Percentiles rank a stretch among this genome's conserved stretches.
Evolutionary conservation across 2,113 vertebrate species (phyloP).

Genomic region (Paedocypris sp.): DNA sequence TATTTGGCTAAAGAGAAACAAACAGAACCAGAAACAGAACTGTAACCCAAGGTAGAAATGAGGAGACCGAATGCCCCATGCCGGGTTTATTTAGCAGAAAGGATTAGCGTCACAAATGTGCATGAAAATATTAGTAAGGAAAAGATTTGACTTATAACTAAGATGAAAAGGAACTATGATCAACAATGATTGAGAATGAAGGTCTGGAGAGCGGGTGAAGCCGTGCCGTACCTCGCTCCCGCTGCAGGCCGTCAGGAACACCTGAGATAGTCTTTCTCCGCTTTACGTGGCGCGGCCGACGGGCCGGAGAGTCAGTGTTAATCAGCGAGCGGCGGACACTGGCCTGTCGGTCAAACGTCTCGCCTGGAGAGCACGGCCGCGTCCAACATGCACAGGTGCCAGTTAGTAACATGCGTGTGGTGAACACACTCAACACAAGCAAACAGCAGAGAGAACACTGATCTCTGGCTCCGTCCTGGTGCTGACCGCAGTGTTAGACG

Average conservation of each 20-base stretch:
- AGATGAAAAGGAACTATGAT: too few relatives aligned
- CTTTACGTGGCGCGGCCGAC: slow-evolving; percentile 97
- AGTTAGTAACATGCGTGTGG: slow-evolving; percentile 25
- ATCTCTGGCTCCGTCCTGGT: too few relatives aligned
- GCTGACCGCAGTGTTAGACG: too few relatives aligned
- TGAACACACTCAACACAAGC: slow-evolving; percentile 8
- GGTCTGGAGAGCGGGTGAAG: slow-evolving; percentile 57
- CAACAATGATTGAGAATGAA: too few relatives aligned
- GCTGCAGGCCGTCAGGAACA: slow-evolving; percentile 91
- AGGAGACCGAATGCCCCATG: background rate
- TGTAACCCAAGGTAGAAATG: background rate
- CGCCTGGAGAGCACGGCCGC: slow-evolving; percentile 81
- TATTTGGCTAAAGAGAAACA: too few relatives aligned
- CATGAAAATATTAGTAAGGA: background rate
- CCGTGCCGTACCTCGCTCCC: slow-evolving; percentile 96
- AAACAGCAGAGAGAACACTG: background rate
- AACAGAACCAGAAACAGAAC: background rate
- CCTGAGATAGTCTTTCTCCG: slow-evolving; percentile 99
- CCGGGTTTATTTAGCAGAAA: background rate
- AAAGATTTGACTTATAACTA: too few relatives aligned
- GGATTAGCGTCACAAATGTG: background rate
- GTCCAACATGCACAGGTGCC: slow-evolving; percentile 19
- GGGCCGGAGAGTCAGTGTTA: slow-evolving; percentile 95
- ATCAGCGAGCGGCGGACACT: slow-evolving; percentile 95
- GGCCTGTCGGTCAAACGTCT: slow-evolving; percentile 98